Evolutionary conservation across 2,113 vertebrate species (phyloP).

Genomic region (Sphaerodactylus townsendi): DNA sequence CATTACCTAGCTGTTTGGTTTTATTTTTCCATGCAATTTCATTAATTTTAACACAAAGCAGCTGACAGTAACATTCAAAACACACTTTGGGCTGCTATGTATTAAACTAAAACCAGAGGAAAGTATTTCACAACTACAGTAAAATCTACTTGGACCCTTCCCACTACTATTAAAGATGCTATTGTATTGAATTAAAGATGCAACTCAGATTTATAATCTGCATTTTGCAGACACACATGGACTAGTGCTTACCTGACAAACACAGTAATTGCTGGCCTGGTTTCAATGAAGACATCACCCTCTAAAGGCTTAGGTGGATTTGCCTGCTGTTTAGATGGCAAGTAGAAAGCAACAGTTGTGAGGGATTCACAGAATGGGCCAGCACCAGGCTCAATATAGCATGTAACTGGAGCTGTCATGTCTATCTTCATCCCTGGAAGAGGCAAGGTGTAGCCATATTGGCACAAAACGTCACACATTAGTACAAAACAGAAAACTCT

Average conservation of each 20-base stretch:
- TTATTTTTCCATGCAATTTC: neutral
- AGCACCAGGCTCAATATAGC: conserved; percentile 73
- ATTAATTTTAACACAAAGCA: neutral
- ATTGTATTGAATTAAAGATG: neutral
- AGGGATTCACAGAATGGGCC: conserved; percentile 70
- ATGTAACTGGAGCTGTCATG: conserved; percentile 77
- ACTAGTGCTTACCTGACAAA: conserved; percentile 73
- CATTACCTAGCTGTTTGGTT: neutral
- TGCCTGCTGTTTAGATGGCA: conserved; percentile 73
- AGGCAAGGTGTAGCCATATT: neutral
- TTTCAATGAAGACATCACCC: conserved; percentile 75
- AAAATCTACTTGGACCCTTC: neutral
- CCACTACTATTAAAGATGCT: too few species aligned
- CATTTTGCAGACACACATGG: neutral
- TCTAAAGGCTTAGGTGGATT: conserved; percentile 75
- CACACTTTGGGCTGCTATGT: neutral
- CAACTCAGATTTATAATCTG: neutral
- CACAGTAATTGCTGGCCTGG: conserved; percentile 75
- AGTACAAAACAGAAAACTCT: neutral
- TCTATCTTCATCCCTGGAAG: conserved; percentile 75
- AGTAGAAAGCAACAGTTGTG: conserved; percentile 75
- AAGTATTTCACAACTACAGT: neutral
- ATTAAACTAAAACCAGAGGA: neutral
- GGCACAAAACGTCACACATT: neutral
- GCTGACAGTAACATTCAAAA: neutral